Evolutionary conservation across 2,113 vertebrate species (phyloP).

Genomic region (Oncorhynchus gorbuscha): DNA sequence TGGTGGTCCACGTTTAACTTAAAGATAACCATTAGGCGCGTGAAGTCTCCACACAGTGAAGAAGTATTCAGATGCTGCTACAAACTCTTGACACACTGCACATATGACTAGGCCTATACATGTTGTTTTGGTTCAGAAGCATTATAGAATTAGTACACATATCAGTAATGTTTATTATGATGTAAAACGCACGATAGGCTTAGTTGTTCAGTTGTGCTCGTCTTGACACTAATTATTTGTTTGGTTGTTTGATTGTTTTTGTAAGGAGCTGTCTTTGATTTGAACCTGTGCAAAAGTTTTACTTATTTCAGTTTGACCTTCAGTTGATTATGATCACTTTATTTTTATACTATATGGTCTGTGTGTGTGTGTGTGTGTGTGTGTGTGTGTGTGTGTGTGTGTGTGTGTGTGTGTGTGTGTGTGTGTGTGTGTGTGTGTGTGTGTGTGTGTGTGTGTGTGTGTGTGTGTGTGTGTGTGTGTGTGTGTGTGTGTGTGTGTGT

Average conservation of each 20-base stretch:
- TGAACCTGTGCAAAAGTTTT: conserved; percentile 20
- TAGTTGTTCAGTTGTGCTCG: conserved; percentile 49
- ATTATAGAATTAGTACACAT: conserved; percentile 35
- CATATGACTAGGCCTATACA: conserved; percentile 18
- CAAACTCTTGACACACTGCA: conserved; percentile 44
- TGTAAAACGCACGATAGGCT: conserved; percentile 31
- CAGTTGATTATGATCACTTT: conserved; percentile 59
- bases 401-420: conserved; percentile 6
- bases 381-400: conserved; percentile 9
- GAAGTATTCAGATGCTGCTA: conserved; percentile 63
- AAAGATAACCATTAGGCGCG: conserved; percentile 27
- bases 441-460: conserved; percentile 15
- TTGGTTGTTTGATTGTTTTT: conserved; percentile 45
- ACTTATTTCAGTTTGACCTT: conserved; percentile 10
- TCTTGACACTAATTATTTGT: conserved; percentile 43
- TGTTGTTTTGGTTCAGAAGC: conserved; percentile 12
- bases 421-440: conserved; percentile 14
- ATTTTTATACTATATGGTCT: conserved; percentile 71
- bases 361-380: conserved; percentile 19
- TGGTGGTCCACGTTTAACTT: conserved; percentile 82
- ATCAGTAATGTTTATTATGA: conserved; percentile 29
- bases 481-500: neutral
- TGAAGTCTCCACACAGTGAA: conserved; percentile 2
- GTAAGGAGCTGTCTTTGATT: conserved; percentile 47
- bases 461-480: too few species aligned